Conservation (phyloP, 2,888 invertebrate species). For the Muschampia plurimacula region DNA sequence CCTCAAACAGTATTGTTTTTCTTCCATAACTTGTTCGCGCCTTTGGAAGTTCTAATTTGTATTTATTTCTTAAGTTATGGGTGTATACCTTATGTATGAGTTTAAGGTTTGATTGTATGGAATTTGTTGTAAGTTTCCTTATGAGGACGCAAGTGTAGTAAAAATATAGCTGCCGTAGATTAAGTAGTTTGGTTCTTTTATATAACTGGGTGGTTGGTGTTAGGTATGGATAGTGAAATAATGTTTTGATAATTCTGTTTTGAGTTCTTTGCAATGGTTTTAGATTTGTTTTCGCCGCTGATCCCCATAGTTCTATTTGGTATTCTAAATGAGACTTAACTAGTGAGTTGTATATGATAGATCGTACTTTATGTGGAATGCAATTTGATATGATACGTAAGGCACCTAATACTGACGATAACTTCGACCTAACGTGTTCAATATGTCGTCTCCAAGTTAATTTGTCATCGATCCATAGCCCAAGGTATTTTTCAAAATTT, state of each 20-base stretch:
- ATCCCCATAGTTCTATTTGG: slow-evolving; percentile 5
- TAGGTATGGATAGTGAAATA: slow-evolving; percentile 30
- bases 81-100: background rate
- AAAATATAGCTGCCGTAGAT: slow-evolving; percentile 29
- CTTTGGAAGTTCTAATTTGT: slow-evolving; percentile 19
- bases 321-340: slow-evolving; percentile 12
- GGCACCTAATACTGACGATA: background rate
- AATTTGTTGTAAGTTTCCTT: slow-evolving; percentile 26
- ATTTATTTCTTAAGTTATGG: slow-evolving; percentile 25
- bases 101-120: slow-evolving; percentile 23
- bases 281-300: slow-evolving; percentile 16
- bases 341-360: slow-evolving; percentile 8
- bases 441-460: slow-evolving; percentile 19
- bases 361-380: slow-evolving; percentile 8
- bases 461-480: slow-evolving; percentile 18
- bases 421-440: slow-evolving; percentile 5
- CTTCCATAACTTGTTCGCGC: background rate
- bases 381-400: slow-evolving; percentile 10
- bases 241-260: slow-evolving; percentile 34
- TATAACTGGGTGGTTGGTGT: slow-evolving; percentile 32
- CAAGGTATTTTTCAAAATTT: slow-evolving; percentile 14
- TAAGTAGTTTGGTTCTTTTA: slow-evolving; percentile 27
- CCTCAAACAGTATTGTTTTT: no score
- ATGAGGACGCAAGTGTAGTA: background rate
- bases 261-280: slow-evolving; percentile 21